Base-by-base conservation (phyloP, 2,888 invertebrate genomes). In the Diloba caeruleocephala region DNA sequence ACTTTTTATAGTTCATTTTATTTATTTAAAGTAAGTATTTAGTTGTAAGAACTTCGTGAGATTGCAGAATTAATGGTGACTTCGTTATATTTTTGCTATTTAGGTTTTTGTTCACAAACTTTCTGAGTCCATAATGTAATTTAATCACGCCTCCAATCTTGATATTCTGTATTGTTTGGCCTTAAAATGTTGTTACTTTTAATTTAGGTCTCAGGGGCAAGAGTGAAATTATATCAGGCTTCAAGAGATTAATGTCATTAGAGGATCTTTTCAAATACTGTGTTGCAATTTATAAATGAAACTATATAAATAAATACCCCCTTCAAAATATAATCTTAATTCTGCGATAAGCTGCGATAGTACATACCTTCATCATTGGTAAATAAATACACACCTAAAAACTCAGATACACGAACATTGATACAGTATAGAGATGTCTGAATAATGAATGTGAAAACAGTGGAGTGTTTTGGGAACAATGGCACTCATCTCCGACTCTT, bases 21-120 rank as follows among this genome's bases (percentile, higher is more conserved):
- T 32, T 51, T 28, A 32, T 63, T 63, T 43, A 57, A 32, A 36
- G 51, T 37, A 28, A 12, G 41, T 32, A 26, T 13, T 62, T 48
- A 37, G 21, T 41, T 51, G 19, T 41, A 12, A 41, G 15, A 58
- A 58, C 53, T 66, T 60, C 66, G 66, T 66, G 63, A 63, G 63
- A 63, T 60, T 60, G 49, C 45, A 33, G 29, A 44, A 60, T 66
- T 66, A 63, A 63, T 54, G 61, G 55, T 10, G 38, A 45, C 49
- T 33, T 41, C 8, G 25, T 38, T 54, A 53, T 54, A 49, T 63
- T 65, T 45, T 32, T 9, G 31, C 25, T 41, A 10, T 45, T 59
- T 39, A 41, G 17, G 39, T 41, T 37, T 44, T 41, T 54, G 26
- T 63, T 63, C 32, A 48, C 31, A 15, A 29, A 37, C 29, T 58